Evolutionary conservation across 2,888 invertebrate species (phyloP), one percentile per base, ranked within the genome.

Genomic region (Andricus quercusramuli): DNA sequence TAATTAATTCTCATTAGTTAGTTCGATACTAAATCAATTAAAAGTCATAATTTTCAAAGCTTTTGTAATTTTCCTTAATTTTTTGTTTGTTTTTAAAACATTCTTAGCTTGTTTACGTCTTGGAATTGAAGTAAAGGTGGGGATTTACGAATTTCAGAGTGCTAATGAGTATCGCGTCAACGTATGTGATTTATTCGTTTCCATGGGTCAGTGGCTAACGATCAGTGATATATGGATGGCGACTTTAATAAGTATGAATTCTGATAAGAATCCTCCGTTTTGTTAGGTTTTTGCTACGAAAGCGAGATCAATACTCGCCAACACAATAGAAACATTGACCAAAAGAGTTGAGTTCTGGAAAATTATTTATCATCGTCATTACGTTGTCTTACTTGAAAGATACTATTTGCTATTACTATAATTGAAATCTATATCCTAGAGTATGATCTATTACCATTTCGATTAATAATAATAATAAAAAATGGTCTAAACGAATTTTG

Each of bases 151-250:
- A 85, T 82, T 85, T 82, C 47, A 32, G 44, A 29, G 51, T 51
- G 51, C 70, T 51, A 64, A 70, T 74, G 78, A 78, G 79, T 85
- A 85, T 85, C 83, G 66, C 25, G 51, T 59, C 70, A 77, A 76
- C 20, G 37, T 29, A 67, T 66, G 47, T 64, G 78, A 65, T 41
- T 84, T 85, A 85, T 85, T 82, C 51, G 51, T 25, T 67, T 20
- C 22, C 47, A 78, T 62, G 80, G 83, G 83, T 85, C 84, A 79
- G 76, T 79, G 79, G 41, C 81, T 70, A 37, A 5, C 44, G 81
- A 79, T 79, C 83, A 67, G 22, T 80, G 77, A 81, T 64, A 64
- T 74, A 74, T 74, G 51, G 70, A 32, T 74, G 29, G 32, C 32
- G 9, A n/a, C 78, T 68, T 82, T 74, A 80, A 70, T 79, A 78